A percentile compares a stretch with the other conserved stretches of the same genome.
phyloP scores from a whole-genome alignment of 2,113 vertebrate species.

The Hyaena hyaena region DNA sequence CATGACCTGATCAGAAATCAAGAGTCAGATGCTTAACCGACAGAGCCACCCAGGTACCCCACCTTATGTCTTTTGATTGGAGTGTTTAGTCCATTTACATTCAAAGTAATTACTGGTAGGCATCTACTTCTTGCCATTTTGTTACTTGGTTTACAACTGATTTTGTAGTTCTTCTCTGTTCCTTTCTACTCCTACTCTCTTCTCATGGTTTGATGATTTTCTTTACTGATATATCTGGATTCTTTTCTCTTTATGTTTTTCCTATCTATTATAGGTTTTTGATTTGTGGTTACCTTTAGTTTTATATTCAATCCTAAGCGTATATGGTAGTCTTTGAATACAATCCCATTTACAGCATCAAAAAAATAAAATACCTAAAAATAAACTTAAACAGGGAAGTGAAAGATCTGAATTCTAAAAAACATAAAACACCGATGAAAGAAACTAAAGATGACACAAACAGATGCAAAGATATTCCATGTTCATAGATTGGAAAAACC shows the following conservation, averaged over 20 bases:
- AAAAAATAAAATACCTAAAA: background rate
- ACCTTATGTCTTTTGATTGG: background rate
- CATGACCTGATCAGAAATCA: no score
- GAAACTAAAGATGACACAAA: background rate
- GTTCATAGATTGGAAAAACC: background rate
- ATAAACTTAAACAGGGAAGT: background rate
- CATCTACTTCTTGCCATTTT: background rate
- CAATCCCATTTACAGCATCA: background rate
- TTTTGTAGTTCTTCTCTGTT: background rate
- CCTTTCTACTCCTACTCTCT: background rate
- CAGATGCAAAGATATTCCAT: background rate
- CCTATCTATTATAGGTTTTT: background rate
- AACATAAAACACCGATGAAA: background rate
- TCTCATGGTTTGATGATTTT: background rate
- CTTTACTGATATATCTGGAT: background rate
- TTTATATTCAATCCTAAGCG: background rate
- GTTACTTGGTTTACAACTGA: background rate
- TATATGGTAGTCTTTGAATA: background rate
- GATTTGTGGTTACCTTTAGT: background rate
- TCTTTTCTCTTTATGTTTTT: background rate
- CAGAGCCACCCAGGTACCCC: background rate
- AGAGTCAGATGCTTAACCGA: no score
- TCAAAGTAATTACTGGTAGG: background rate
- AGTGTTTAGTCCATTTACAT: background rate
- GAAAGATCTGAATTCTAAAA: background rate